Percentiles rank a stretch among this genome's conserved stretches.
Evolutionary conservation across 1,140 invertebrate species (phyloP).

Genomic region (Planococcus citri): DNA sequence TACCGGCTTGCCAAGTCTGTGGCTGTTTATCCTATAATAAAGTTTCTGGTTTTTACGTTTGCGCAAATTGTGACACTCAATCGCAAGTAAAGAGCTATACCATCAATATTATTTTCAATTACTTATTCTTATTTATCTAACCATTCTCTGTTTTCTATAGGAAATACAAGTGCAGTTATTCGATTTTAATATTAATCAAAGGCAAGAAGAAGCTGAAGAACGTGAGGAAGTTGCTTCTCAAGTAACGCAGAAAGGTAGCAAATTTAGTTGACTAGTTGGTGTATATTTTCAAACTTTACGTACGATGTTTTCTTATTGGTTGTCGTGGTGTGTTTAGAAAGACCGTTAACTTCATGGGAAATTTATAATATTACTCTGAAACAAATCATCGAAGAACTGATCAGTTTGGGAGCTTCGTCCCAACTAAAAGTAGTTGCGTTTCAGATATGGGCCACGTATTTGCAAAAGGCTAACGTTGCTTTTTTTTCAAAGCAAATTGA

Average conservation of each 20-base stretch:
- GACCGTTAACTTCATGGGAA: constrained; percentile 12
- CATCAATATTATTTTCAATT: neutral
- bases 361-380: neutral
- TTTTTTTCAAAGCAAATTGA: constrained; percentile 4
- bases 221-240: neutral
- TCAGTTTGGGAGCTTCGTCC: neutral
- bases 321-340: neutral
- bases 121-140: neutral
- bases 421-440: neutral
- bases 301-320: neutral
- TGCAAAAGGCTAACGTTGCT: neutral
- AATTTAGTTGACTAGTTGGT: too few species aligned
- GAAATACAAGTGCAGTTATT: neutral
- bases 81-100: neutral
- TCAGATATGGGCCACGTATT: constrained; percentile 13
- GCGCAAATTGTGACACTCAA: neutral
- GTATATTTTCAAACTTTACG: too few species aligned
- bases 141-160: neutral
- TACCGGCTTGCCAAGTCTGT: neutral
- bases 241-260: neutral
- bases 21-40: neutral
- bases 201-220: neutral
- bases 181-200: neutral
- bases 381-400: constrained; percentile 4
- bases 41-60: neutral